A percentile compares a stretch with the other conserved stretches of the same genome.
Conservation (phyloP, 2,113 vertebrate genomes). For the Anguilla rostrata region DNA sequence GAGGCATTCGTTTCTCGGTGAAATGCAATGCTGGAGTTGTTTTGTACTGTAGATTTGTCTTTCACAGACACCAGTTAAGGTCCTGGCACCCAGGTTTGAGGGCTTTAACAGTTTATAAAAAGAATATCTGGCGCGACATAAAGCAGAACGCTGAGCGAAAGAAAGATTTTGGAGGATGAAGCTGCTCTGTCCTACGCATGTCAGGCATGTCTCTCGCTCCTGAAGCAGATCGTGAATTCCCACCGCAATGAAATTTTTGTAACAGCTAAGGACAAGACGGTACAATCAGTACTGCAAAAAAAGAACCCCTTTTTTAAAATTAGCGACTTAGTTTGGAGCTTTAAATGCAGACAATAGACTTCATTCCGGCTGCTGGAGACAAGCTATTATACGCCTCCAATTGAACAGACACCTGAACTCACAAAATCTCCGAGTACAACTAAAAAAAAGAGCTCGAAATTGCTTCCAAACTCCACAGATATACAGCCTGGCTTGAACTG, state of each 20-base stretch:
- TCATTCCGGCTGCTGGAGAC: not conserved
- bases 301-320: no score
- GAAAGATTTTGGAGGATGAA: not conserved
- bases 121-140: not conserved
- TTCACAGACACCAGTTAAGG: not conserved
- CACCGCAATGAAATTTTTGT: no score
- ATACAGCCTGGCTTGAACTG: not conserved
- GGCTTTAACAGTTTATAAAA: not conserved
- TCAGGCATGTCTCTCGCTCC: not conserved
- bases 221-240: no score
- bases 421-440: not conserved
- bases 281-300: no score
- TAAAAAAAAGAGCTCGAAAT: not conserved
- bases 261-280: no score
- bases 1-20: not conserved
- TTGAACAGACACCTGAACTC: not conserved
- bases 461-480: not conserved
- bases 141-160: not conserved
- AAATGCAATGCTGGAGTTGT: not conserved
- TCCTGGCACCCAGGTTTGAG: not conserved
- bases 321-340: no score
- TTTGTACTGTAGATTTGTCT: not conserved
- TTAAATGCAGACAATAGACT: not conserved
- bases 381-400: not conserved
- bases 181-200: not conserved